Percentiles rank a stretch among this genome's conserved stretches.
Conservation (phyloP, 1,140 invertebrate genomes). For the Drosophila lacertosa region DNA sequence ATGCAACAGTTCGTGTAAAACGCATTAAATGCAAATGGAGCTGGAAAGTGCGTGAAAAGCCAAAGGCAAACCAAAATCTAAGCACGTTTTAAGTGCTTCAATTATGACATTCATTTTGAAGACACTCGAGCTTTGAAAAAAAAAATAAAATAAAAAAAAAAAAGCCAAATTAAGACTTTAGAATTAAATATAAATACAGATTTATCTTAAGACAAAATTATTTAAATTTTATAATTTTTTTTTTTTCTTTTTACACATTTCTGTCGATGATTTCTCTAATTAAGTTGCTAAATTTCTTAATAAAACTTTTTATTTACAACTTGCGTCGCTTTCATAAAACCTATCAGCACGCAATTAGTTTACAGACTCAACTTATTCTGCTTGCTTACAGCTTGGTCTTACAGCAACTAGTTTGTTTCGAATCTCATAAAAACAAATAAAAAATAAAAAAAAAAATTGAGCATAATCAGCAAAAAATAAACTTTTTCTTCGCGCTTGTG, state of each 20-base stretch:
- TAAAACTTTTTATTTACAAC: not conserved
- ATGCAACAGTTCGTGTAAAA: constrained; percentile 3
- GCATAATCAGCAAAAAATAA: constrained; percentile 25
- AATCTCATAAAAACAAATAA: constrained; percentile 34
- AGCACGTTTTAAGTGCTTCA: not conserved
- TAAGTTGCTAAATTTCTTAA: not conserved
- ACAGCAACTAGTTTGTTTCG: constrained; percentile 15
- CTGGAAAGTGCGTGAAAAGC: constrained; percentile 3
- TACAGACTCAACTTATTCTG: not conserved
- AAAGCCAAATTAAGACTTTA: too few species aligned
- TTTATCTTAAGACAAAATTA: too few species aligned
- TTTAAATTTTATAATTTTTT: too few species aligned
- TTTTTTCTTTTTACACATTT: too few species aligned
- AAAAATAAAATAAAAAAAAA: too few species aligned
- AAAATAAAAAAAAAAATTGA: constrained; percentile 14
- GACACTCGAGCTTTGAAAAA: not conserved
- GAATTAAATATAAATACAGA: too few species aligned
- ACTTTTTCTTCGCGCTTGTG: constrained; percentile 15
- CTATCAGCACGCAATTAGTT: not conserved
- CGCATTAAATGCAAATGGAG: not conserved
- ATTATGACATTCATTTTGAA: not conserved
- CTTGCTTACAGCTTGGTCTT: not conserved
- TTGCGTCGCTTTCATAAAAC: not conserved
- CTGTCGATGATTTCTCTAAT: too few species aligned
- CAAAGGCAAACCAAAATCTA: not conserved